Evolutionary conservation across 2,797 vertebrate genomes (phyloP).

Genomic region (Sebastiscus tertius): DNA sequence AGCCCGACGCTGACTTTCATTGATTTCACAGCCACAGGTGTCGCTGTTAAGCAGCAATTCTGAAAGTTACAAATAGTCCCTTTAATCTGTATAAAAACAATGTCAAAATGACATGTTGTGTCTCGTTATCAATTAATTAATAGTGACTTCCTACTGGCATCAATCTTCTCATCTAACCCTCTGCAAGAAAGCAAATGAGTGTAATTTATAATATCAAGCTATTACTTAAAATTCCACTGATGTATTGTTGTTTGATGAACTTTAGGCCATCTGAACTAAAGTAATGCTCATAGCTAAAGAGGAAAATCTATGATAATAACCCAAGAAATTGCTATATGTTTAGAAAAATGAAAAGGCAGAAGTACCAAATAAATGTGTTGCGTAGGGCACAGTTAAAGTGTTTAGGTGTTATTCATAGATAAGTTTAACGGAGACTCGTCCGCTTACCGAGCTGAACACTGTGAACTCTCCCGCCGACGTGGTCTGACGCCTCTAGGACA

Average conservation of each 20-base stretch:
- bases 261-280: not conserved
- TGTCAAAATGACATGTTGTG: not conserved
- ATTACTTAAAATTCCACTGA: not conserved
- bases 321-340: not conserved
- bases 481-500: conserved; percentile 94
- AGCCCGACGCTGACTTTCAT: too few relatives aligned
- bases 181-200: not conserved
- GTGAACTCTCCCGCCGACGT: conserved; percentile 95
- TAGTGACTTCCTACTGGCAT: not conserved
- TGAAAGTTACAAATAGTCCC: too few relatives aligned
- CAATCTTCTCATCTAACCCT: not conserved
- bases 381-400: not conserved
- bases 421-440: not conserved
- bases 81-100: not conserved
- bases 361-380: not conserved
- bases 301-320: not conserved
- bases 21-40: too few relatives aligned
- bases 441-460: conserved; percentile 92
- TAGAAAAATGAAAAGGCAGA: not conserved
- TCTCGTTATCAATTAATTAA: not conserved
- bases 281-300: not conserved
- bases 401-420: not conserved
- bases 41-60: too few relatives aligned
- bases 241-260: not conserved
- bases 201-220: not conserved